Conservation (phyloP, 2,888 invertebrate genomes). For the Allophyes oxyacanthae region DNA sequence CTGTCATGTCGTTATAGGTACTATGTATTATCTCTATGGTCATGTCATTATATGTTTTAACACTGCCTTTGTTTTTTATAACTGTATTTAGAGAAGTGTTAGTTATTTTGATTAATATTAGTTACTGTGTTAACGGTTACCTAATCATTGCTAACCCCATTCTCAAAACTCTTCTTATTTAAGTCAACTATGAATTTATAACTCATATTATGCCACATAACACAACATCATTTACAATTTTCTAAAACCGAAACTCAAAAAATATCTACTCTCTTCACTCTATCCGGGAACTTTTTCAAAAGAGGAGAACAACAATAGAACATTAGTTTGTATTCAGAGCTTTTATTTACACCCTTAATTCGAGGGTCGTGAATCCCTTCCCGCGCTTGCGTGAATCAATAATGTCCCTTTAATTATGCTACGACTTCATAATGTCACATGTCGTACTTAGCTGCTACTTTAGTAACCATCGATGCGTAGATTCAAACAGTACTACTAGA, state of each 20-base stretch:
- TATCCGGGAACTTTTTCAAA: conserved; percentile 4
- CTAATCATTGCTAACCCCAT: background rate
- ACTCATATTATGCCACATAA: conserved; percentile 13
- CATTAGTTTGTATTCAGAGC: conserved; percentile 45
- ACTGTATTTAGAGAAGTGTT: background rate
- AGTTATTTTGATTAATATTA: background rate
- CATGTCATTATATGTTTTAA: too few species aligned
- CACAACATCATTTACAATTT: conserved; percentile 19
- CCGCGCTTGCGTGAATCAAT: conserved; percentile 87
- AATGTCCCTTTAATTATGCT: conserved; percentile 63
- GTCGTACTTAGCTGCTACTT: background rate
- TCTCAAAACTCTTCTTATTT: conserved; percentile 7
- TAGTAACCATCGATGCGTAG: conserved; percentile 60
- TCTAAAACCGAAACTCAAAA: conserved; percentile 19
- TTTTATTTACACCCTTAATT: conserved; percentile 63
- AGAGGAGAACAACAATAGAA: conserved; percentile 57
- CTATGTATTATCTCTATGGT: too few species aligned
- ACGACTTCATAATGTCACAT: conserved; percentile 20
- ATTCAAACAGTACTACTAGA: background rate
- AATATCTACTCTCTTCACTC: conserved; percentile 34
- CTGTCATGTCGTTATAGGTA: too few species aligned
- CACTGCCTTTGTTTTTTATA: too few species aligned
- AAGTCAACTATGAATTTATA: conserved; percentile 12
- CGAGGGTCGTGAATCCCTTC: conserved; percentile 68
- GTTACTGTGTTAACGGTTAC: background rate